A percentile compares a stretch with the other conserved stretches of the same genome.
Conservation (phyloP, 2,797 vertebrate genomes). For the Sarcophilus harrisii region DNA sequence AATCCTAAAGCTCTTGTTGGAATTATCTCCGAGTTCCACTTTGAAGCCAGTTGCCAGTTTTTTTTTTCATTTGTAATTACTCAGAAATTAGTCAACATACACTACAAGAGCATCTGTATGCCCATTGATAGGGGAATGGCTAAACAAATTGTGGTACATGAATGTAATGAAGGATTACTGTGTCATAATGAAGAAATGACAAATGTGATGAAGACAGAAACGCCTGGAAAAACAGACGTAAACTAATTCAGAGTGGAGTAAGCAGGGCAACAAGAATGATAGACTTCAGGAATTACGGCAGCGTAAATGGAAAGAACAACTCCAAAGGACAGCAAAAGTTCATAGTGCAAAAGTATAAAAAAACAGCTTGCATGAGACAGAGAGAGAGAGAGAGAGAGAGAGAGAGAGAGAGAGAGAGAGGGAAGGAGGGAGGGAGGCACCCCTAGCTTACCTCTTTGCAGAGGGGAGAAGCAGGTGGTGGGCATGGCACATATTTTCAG, state of each 20-base stretch:
- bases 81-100: neutral
- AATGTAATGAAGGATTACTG: neutral
- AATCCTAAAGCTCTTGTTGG: neutral
- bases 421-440: neutral
- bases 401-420: too few species aligned
- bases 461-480: neutral
- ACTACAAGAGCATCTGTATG: neutral
- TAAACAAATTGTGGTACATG: neutral
- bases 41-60: neutral
- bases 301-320: neutral
- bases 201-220: neutral
- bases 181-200: neutral
- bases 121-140: neutral
- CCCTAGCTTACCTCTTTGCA: neutral
- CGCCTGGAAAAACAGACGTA: neutral
- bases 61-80: constrained; percentile 17
- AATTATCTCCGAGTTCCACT: neutral
- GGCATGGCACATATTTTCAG: neutral
- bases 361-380: neutral
- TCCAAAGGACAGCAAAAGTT: neutral
- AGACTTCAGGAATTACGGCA: neutral
- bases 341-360: neutral
- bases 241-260: neutral
- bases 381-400: neutral
- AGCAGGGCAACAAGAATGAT: neutral